These are phyloP conservation scores for Parnassius mnemosyne DNA, from an alignment of 2,888 invertebrate species.

Conservation along the genomic window DNA sequence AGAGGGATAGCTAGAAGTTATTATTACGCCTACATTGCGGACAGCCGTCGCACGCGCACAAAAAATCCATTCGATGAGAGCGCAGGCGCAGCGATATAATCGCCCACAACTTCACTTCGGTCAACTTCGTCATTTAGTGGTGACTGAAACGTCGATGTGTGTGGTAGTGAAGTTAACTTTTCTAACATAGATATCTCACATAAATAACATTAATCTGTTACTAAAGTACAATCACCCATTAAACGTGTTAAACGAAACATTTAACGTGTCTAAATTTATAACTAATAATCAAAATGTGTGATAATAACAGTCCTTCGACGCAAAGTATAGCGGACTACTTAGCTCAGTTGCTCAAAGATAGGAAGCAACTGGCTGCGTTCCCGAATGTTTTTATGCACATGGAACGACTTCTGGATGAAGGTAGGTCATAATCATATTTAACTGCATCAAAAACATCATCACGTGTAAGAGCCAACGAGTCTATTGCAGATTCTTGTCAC, in stretches of 20 bases:
- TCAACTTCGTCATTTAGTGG: constrained; percentile 78
- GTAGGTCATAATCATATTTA: constrained; percentile 81
- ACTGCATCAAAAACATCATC: constrained; percentile 54
- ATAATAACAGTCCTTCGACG: constrained; percentile 86
- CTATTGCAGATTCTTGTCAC: constrained; percentile 65
- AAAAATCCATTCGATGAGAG: constrained; percentile 70
- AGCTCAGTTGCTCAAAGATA: constrained; percentile 99
- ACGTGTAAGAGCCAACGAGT: constrained; percentile 42
- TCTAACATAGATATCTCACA: constrained; percentile 76
- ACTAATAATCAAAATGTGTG: constrained; percentile 77
- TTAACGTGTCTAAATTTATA: constrained; percentile 71
- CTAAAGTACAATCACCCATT: constrained; percentile 72
- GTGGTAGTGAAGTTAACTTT: constrained; percentile 79
- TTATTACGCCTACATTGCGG: constrained; percentile 74
- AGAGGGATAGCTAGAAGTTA: constrained; percentile 63
- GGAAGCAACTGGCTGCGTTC: constrained; percentile 99
- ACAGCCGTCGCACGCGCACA: constrained; percentile 75
- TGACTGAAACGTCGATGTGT: constrained; percentile 77
- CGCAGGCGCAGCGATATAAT: constrained; percentile 76
- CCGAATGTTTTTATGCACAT: constrained; percentile 99
- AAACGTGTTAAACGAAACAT: constrained; percentile 69
- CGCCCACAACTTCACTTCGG: constrained; percentile 79
- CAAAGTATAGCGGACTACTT: constrained; percentile 99
- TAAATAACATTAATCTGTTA: constrained; percentile 76
- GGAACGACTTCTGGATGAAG: constrained; percentile 99